Base-by-base conservation (phyloP, 2,797 vertebrate species). In the Eulemur mongoz region DNA sequence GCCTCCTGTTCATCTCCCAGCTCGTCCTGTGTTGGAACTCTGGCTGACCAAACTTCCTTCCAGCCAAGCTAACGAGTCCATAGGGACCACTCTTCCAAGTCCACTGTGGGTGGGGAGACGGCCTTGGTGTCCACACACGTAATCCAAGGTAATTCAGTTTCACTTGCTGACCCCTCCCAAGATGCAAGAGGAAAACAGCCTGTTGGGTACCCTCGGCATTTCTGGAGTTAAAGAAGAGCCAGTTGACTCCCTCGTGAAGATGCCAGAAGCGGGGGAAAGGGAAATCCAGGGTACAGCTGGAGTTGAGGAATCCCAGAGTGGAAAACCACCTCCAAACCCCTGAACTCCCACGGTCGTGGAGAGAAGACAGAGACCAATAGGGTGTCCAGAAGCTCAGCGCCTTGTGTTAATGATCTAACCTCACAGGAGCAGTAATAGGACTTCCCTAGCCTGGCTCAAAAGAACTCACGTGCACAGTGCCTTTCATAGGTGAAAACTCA, bases 401-500 rank as follows among this genome's bases (percentile, higher is more conserved):
- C 23, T 14, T 4, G 50, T n/a, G 4, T 0, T 1, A 23, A 25
- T 1, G 12, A 10, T 4, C 59, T 40, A 10, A 27, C 9, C 7
- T 5, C 22, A 0, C 2, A 27, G 45, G 25, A 79, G 35, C 23
- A 14, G 50, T 13, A 0, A 0, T 0, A 17, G 4, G 69, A 25
- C 63, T 40, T 65, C 50, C 54, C 25, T 2, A 35, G 70, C n/a
- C 57, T 4, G 30, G 17, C 69, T 85, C 57, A 1, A 27, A n/a
- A 80, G 67, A 67, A 9, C 18, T 2, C 6, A 1, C 0, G 22
- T 1, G 61, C 59, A 25, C 5, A 0, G 4, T 0, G 9, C 40
- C 35, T 61, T 80, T 86, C 30, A 2, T 5, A 14, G 61, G 63
- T 22, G 72, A 27, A 27, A 20, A n/a, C 45, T 93, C 69, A 7